Percentiles rank a stretch among this genome's conserved stretches.
These are phyloP conservation scores for Eptesicus fuscus DNA, from an alignment of 2,113 vertebrate genomes.

Conservation along the genomic window DNA sequence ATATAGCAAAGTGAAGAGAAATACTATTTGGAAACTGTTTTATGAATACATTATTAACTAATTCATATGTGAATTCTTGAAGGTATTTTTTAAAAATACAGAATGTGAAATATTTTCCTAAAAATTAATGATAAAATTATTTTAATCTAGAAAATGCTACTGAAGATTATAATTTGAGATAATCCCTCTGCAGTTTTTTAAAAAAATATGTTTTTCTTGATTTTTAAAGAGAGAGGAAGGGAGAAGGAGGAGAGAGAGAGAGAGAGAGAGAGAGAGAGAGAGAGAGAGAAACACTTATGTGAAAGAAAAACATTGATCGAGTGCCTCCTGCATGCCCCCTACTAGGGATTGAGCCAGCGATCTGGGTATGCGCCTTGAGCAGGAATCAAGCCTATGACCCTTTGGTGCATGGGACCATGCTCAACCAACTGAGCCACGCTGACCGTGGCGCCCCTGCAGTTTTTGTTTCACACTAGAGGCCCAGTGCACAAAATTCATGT, in stretches of 20 bases:
- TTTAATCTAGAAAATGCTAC: neutral
- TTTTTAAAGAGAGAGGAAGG: too few relatives aligned
- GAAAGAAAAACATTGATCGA: too few relatives aligned
- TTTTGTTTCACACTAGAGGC: neutral
- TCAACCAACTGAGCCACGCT: too few relatives aligned
- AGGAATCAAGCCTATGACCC: too few relatives aligned
- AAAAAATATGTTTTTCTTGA: neutral
- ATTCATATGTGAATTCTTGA: neutral
- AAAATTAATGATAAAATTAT: neutral
- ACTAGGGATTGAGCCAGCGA: too few relatives aligned
- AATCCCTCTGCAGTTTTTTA: neutral
- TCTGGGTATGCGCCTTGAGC: too few relatives aligned
- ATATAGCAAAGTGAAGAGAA: neutral
- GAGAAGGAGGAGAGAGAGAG: too few relatives aligned
- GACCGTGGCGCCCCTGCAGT: neutral
- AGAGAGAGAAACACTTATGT: too few relatives aligned
- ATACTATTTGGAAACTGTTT: neutral
- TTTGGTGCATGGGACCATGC: too few relatives aligned
- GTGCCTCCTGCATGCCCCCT: too few relatives aligned
- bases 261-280: too few relatives aligned
- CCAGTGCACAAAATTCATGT: too few relatives aligned
- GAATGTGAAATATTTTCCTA: neutral
- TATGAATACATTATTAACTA: neutral
- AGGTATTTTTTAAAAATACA: neutral
- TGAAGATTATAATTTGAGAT: neutral